Evolutionary conservation across 2,113 vertebrate species (phyloP).

Genomic region (Speoplatyrhinus poulsoni): DNA sequence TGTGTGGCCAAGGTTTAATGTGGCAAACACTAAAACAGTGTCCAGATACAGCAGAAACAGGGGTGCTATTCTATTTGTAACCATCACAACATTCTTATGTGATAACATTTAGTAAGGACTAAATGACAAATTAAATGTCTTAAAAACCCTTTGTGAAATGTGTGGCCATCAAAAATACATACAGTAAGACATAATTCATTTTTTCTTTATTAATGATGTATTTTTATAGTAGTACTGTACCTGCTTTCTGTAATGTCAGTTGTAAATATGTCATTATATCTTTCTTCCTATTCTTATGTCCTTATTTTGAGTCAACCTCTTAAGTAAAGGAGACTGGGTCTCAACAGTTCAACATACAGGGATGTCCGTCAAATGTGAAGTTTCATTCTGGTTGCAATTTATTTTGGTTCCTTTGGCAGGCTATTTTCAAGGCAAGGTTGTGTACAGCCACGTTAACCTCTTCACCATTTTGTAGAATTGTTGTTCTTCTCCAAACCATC

Average conservation of each 20-base stretch:
- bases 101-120: no score
- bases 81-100: neutral
- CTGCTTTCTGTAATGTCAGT: neutral
- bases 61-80: neutral
- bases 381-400: conserved; percentile 24
- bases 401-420: conserved; percentile 26
- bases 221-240: no score
- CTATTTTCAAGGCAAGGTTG: conserved; percentile 12
- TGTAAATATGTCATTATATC: neutral
- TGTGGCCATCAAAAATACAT: no score
- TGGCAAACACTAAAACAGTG: conserved; percentile 31
- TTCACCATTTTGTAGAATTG: conserved; percentile 38
- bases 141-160: no score
- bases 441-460: conserved; percentile 24
- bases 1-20: conserved; percentile 38
- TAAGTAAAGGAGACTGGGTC: neutral
- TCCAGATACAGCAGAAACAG: neutral
- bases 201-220: no score
- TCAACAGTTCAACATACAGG: neutral
- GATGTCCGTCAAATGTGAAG: conserved; percentile 9
- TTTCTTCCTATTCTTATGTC: neutral
- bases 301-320: no score
- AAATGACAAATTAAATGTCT: no score
- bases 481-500: conserved; percentile 16
- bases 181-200: no score